Percentiles rank a stretch among this genome's conserved stretches.
Conservation (phyloP, 2,797 vertebrate genomes). For the Podarcis lilfordi region DNA sequence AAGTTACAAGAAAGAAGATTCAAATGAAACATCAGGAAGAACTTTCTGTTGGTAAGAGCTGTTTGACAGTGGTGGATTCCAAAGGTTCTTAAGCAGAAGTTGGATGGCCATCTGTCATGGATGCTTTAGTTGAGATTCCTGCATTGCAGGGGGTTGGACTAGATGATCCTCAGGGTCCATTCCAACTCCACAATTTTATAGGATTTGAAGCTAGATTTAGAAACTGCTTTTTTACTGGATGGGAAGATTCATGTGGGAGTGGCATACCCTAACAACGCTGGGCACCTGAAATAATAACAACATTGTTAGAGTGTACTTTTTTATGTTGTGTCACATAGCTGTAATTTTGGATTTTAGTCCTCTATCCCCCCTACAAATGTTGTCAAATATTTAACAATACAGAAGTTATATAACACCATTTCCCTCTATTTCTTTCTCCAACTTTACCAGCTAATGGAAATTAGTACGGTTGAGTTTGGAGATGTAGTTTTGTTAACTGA, state of each 20-base stretch:
- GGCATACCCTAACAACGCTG: background rate
- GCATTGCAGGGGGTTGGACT: no score
- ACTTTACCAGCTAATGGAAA: slow-evolving; percentile 14
- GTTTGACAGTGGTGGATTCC: no score
- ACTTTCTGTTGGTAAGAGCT: no score
- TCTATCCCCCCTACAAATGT: background rate
- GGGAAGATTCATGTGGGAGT: background rate
- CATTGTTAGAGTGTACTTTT: background rate
- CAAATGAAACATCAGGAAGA: no score
- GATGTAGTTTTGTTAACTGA: slow-evolving; percentile 49
- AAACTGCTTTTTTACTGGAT: background rate
- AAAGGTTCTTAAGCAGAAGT: no score
- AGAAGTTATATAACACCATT: background rate
- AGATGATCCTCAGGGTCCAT: no score
- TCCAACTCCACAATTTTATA: no score
- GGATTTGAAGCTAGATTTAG: background rate
- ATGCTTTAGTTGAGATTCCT: no score
- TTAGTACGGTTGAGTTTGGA: slow-evolving; percentile 34
- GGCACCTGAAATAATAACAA: background rate
- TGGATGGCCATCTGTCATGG: no score
- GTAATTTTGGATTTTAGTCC: background rate
- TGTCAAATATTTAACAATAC: background rate
- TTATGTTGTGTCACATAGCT: background rate
- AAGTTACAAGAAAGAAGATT: no score
- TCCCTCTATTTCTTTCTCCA: background rate